Base-by-base conservation (phyloP, 2,113 vertebrate genomes). In the Tonatia bakeri region DNA sequence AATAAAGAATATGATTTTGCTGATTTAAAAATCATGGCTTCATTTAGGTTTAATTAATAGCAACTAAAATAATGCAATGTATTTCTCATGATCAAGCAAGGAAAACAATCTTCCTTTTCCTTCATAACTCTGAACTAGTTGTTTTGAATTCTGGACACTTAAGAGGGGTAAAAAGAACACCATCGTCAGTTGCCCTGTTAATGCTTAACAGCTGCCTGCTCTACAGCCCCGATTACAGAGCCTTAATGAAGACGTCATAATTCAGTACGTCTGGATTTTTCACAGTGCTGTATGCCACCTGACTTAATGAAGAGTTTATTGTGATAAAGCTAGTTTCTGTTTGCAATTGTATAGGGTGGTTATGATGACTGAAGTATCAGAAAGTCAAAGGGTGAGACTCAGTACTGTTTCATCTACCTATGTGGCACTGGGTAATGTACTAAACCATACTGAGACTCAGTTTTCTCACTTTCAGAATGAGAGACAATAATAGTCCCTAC, bases 1-100 rank as follows among this genome's bases (percentile, higher is more conserved):
- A 90, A 88, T 92, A 96, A 92, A 90, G 54, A 94, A 90, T 87
- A 19, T 87, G 26, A 88, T 94, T 94, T 90, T 88, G 2, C 40
- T 87, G 45, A 77, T 87, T 94, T 73, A 54, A 87, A 80, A 67
- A 33, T 50, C 70, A 76, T 40, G 20, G 75, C 38, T 88, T 93
- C 56, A 75, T 95, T 97, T 95, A 65, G 70, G 15, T 80, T 83
- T 96, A 90, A 96, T 47, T 92, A 75, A 87, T n/a, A 92, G 56
- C 40, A 90, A 72, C 54, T 87, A 76, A 94, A 94, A 94, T 85
- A 72, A 91, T 87, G 81, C 26, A 80, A 24, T 69, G 4, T 10
- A 92, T 56, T 84, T 84, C 56, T 92, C 69, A 77, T 87, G 70
- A 77, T 43, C 85, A 96, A 91, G 26, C 12, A 81, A 72, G 16